phyloP scores from a whole-genome alignment of 2,797 vertebrate species.

The Paramormyrops hopkinsi region DNA sequence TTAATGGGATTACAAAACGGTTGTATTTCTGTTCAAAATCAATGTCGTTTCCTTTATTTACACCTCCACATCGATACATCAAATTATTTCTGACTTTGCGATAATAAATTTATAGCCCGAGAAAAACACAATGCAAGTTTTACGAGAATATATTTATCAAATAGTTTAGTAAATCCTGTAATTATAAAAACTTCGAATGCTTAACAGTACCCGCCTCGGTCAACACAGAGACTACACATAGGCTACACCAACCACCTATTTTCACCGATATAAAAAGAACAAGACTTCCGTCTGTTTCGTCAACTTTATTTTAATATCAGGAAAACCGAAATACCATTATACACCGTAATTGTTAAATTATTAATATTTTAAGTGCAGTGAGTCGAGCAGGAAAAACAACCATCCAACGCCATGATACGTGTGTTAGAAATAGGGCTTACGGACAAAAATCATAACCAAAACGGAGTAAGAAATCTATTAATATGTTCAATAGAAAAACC shows the following conservation, averaged over 20 bases:
- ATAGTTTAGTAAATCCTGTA: not conserved
- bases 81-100: not conserved
- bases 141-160: not conserved
- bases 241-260: not conserved
- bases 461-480: slow-evolving; percentile 4
- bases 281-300: not conserved
- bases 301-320: slow-evolving; percentile 13
- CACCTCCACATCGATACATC: not conserved
- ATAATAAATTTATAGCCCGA: not conserved
- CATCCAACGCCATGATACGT: slow-evolving; percentile 1
- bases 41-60: not conserved
- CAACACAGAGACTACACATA: not conserved
- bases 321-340: slow-evolving; percentile 17
- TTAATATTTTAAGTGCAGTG: slow-evolving; percentile 14
- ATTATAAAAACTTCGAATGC: not conserved
- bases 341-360: slow-evolving; percentile 3
- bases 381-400: slow-evolving; percentile 4
- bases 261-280: not conserved
- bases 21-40: not conserved
- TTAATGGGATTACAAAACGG: not conserved
- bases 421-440: not conserved
- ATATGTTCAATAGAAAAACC: not conserved
- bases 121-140: not conserved
- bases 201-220: not conserved
- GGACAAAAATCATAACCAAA: slow-evolving; percentile 7